These are phyloP conservation scores for Ceratitis capitata DNA, from an alignment of 1,140 invertebrate genomes.

Conservation along the genomic window DNA sequence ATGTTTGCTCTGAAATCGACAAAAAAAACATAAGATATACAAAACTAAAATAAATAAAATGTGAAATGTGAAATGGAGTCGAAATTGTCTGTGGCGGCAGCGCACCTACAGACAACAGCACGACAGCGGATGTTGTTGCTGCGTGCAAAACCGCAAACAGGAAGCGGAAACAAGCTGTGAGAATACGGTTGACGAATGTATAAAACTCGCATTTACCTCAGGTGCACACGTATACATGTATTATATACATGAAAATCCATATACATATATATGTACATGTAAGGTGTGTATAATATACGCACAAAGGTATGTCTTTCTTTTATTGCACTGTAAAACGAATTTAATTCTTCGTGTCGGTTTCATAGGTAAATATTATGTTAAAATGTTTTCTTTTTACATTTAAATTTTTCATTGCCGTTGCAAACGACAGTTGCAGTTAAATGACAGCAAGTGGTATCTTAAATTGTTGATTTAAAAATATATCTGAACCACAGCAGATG, in stretches of 20 bases:
- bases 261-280: neutral
- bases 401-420: neutral
- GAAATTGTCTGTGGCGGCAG: neutral
- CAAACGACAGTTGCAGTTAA: neutral
- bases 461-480: neutral
- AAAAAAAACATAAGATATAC: neutral
- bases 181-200: conserved; percentile 44
- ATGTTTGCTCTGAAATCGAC: neutral
- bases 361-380: neutral
- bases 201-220: neutral
- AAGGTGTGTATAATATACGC: neutral
- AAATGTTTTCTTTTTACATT: neutral
- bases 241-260: too few relatives aligned
- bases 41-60: neutral
- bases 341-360: neutral
- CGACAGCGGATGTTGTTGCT: neutral
- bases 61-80: neutral
- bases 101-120: neutral
- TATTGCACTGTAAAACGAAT: neutral
- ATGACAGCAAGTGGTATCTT: too few relatives aligned
- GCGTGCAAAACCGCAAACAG: conserved; percentile 48
- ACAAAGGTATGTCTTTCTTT: neutral
- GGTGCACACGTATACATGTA: too few relatives aligned
- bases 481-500: neutral
- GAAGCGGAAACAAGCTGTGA: conserved; percentile 50